phyloP scores from a whole-genome alignment of 1,140 invertebrate genomes.

The Neodiprion lecontei region DNA sequence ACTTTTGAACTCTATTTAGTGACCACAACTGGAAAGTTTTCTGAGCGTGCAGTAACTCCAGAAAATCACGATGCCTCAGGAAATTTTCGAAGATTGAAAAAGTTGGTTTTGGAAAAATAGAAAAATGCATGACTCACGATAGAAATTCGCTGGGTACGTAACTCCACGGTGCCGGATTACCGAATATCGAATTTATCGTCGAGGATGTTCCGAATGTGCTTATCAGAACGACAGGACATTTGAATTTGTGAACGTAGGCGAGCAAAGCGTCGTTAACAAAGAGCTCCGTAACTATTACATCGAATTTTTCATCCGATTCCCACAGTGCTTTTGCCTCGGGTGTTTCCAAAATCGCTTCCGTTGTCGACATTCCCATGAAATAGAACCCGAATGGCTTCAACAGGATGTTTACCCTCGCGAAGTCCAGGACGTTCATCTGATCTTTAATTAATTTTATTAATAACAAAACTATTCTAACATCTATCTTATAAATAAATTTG shows the following conservation, averaged over 20 bases:
- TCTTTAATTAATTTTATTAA: no score
- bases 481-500: no score
- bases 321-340: not conserved
- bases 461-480: no score
- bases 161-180: not conserved
- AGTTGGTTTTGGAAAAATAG: no score
- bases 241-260: conserved; percentile 41
- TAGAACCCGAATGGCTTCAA: not conserved
- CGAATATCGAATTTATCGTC: not conserved
- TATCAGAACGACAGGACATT: conserved; percentile 53
- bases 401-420: no score
- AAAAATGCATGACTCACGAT: not conserved
- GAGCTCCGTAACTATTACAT: conserved; percentile 56
- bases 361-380: not conserved
- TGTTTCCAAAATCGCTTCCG: not conserved
- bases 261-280: conserved; percentile 59
- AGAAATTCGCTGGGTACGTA: conserved; percentile 17
- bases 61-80: no score
- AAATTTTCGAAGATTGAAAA: no score
- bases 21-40: no score
- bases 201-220: conserved; percentile 35
- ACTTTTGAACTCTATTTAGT: no score
- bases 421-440: no score
- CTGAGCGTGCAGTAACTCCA: no score
- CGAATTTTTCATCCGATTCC: conserved; percentile 48